Conservation (phyloP, 2,797 vertebrate species). For the Lateolabrax maculatus region DNA sequence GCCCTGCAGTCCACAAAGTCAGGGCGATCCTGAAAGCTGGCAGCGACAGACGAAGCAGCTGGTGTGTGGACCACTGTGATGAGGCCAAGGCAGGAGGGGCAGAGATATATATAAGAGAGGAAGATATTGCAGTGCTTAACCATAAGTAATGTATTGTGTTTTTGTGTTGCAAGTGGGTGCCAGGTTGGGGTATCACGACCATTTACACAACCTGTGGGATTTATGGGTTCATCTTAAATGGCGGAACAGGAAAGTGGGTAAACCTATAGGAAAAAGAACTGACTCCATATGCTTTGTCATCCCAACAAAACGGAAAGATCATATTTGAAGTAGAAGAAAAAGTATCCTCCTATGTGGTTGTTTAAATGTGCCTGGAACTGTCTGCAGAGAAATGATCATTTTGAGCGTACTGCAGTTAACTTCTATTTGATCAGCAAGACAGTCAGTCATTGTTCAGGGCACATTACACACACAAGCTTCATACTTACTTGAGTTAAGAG, state of each 20-base stretch:
- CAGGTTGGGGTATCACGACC: neutral
- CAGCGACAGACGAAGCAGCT: constrained; percentile 11
- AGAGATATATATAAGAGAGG: neutral
- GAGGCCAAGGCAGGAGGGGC: neutral
- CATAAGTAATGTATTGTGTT: neutral
- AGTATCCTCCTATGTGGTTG: neutral
- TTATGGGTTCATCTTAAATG: neutral
- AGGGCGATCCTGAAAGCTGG: constrained; percentile 20
- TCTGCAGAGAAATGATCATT: neutral
- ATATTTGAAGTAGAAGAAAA: neutral
- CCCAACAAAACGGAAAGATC: neutral
- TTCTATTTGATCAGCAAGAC: neutral
- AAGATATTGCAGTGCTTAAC: constrained; percentile 4
- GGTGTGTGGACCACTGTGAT: neutral
- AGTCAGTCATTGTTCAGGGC: neutral
- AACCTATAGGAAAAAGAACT: neutral
- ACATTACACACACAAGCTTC: constrained; percentile 7
- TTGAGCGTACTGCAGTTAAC: neutral
- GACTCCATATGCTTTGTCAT: neutral
- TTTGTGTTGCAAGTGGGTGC: constrained; percentile 1
- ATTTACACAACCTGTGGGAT: neutral
- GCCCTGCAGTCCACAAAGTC: constrained; percentile 12
- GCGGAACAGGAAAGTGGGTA: neutral
- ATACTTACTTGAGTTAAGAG: constrained; percentile 23
- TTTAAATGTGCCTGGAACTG: neutral